Conservation (phyloP, 2,888 invertebrate genomes). For the Platerodrilus igneus region DNA sequence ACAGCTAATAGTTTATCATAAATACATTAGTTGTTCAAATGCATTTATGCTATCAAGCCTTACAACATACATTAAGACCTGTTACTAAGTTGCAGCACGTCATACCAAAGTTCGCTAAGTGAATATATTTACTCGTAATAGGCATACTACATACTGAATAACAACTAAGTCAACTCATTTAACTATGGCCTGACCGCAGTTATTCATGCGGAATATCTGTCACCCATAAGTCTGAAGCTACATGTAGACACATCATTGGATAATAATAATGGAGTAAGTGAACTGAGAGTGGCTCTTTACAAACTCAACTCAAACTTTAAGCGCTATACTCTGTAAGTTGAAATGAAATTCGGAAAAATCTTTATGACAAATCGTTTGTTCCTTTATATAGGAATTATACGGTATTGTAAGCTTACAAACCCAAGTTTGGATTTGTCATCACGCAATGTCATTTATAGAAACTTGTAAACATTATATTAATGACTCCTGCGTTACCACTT, state of each 20-base stretch:
- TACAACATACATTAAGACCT: constrained; percentile 1
- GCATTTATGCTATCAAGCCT: constrained; percentile 10
- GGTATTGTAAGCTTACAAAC: too few species aligned
- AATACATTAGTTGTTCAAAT: constrained; percentile 7
- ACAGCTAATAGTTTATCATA: background rate
- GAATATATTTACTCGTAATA: constrained; percentile 14
- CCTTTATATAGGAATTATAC: too few species aligned
- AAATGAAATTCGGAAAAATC: constrained; percentile 16
- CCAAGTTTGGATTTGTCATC: too few species aligned
- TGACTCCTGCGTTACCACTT: too few species aligned
- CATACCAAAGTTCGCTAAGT: constrained; percentile 7
- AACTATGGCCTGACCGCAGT: constrained; percentile 12
- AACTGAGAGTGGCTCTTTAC: constrained; percentile 16
- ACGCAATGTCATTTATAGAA: too few species aligned
- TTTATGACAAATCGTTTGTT: constrained; percentile 18
- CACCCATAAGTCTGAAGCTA: constrained; percentile 15
- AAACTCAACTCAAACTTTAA: constrained; percentile 20
- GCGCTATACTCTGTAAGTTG: constrained; percentile 20
- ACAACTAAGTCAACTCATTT: constrained; percentile 9
- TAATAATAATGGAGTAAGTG: constrained; percentile 20
- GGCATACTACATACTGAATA: constrained; percentile 10
- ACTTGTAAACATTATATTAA: too few species aligned
- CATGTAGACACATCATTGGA: constrained; percentile 15
- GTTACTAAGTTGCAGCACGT: constrained; percentile 5
- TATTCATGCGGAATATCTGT: constrained; percentile 20